Conservation (phyloP, 2,113 vertebrate species). For the Cebidichthys violaceus region DNA sequence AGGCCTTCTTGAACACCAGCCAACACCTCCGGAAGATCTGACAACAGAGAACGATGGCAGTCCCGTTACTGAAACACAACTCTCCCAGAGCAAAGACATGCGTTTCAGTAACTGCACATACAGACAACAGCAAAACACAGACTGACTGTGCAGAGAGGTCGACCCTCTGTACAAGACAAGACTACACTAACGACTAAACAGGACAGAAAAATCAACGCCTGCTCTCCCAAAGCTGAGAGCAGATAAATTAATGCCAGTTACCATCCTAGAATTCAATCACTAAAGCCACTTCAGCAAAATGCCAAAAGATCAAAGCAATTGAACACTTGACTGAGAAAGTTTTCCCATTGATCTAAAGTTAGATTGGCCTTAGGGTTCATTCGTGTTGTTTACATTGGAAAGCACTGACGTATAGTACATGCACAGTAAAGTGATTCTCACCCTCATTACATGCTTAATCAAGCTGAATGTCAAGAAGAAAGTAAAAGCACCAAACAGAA, state of each 20-base stretch:
- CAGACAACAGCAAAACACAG: slow-evolving; percentile 23
- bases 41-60: slow-evolving; percentile 70
- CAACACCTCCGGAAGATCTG: slow-evolving; percentile 98
- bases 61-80: slow-evolving; percentile 27
- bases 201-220: neutral
- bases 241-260: neutral
- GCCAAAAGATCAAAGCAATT: slow-evolving; percentile 7
- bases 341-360: slow-evolving; percentile 15
- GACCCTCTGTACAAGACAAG: neutral
- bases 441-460: slow-evolving; percentile 10
- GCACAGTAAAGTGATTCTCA: neutral
- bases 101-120: slow-evolving; percentile 14
- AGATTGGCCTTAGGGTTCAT: slow-evolving; percentile 17
- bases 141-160: neutral
- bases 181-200: neutral
- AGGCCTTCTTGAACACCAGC: slow-evolving; percentile 99
- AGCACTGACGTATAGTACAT: slow-evolving; percentile 9
- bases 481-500: neutral
- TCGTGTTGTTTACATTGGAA: slow-evolving; percentile 22
- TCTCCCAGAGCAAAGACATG: slow-evolving; percentile 6
- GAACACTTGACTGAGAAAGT: slow-evolving; percentile 2
- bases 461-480: slow-evolving; percentile 17
- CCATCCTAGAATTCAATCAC: neutral
- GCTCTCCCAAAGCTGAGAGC: neutral
- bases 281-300: neutral